Evolutionary conservation across 2,113 vertebrate species (phyloP).

Genomic region (Lota lota): DNA sequence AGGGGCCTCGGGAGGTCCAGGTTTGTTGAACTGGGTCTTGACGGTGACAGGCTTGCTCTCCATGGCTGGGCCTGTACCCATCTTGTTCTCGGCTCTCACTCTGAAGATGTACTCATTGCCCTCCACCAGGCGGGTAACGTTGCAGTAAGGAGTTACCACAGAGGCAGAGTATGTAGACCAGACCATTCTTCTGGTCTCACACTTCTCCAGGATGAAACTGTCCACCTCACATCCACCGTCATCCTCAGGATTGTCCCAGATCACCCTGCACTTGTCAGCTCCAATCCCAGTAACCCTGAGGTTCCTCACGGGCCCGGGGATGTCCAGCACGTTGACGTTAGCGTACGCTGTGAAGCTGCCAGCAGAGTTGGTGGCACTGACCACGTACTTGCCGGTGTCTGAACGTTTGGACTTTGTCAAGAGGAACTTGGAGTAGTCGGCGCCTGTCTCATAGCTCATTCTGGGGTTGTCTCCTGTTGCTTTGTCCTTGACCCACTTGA

Average conservation of each 20-base stretch:
- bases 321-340: slow-evolving; percentile 89
- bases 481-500: slow-evolving; percentile 93
- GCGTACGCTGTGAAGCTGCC: slow-evolving; percentile 92
- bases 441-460: slow-evolving; percentile 85
- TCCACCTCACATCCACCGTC: slow-evolving; percentile 97
- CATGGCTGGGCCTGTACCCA: slow-evolving; percentile 91
- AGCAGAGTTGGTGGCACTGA: slow-evolving; percentile 90
- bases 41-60: slow-evolving; percentile 91
- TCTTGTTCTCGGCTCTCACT: slow-evolving; percentile 96
- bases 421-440: slow-evolving; percentile 87
- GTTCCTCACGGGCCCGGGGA: slow-evolving; percentile 90
- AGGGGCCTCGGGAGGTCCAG: slow-evolving; percentile 91
- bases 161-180: slow-evolving; percentile 92
- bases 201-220: slow-evolving; percentile 97
- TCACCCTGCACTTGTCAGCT: slow-evolving; percentile 88
- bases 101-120: slow-evolving; percentile 98
- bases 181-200: slow-evolving; percentile 97
- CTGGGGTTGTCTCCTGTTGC: slow-evolving; percentile 88
- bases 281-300: slow-evolving; percentile 86
- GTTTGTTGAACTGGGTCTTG: slow-evolving; percentile 89
- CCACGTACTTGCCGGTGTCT: slow-evolving; percentile 90
- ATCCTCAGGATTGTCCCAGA: slow-evolving; percentile 92
- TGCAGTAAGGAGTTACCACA: slow-evolving; percentile 81
- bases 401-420: slow-evolving; percentile 85
- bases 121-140: slow-evolving; percentile 91